Percentiles rank a stretch among this genome's conserved stretches.
Evolutionary conservation across 2,797 vertebrate genomes (phyloP).

Genomic region (Columba guinea): DNA sequence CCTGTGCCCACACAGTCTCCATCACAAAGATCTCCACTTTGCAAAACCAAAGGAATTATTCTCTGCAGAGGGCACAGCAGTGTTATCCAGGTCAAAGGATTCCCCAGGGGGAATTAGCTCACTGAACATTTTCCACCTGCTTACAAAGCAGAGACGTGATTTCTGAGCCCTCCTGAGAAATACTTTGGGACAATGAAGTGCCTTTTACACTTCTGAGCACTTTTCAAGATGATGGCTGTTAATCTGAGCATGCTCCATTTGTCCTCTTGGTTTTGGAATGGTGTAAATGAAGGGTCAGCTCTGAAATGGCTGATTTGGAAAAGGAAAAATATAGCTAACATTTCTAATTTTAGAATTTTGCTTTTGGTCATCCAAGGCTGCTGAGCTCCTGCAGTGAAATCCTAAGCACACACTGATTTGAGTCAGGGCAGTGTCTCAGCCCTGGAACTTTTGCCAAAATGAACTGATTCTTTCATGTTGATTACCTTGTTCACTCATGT

Average conservation of each 20-base stretch:
- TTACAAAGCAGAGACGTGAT: background rate
- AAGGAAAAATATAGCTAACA: background rate
- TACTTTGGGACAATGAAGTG: background rate
- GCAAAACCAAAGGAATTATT: background rate
- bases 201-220: background rate
- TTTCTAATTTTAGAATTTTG: background rate
- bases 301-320: background rate
- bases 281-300: background rate
- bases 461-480: conserved; percentile 6
- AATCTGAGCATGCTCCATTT: background rate
- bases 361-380: background rate
- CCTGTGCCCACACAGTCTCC: background rate
- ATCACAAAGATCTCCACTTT: background rate
- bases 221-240: background rate
- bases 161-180: background rate
- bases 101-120: background rate
- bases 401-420: background rate
- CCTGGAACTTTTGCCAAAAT: background rate
- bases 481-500: background rate
- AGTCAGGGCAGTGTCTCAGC: background rate
- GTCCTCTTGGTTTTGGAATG: accelerated
- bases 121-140: background rate
- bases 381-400: background rate
- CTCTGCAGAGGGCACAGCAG: background rate
- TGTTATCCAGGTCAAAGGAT: background rate